Evolutionary conservation across 1,140 invertebrate genomes (phyloP), one percentile per base, ranked within the genome.

Genomic region (Calliopsis andreniformis): DNA sequence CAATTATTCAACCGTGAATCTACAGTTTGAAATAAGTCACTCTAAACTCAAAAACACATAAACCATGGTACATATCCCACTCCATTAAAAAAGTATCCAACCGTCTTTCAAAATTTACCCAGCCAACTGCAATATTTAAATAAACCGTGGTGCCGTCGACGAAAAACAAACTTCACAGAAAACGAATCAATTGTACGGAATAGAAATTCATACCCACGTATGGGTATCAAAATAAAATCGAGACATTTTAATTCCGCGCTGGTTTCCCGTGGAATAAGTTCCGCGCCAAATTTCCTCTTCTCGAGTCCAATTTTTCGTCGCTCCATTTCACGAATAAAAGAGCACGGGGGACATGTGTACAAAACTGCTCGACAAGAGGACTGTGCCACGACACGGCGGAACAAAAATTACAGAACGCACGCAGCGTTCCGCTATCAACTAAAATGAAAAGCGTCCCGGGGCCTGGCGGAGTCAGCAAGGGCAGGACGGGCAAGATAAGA

Each of bases 361-460:
- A 51, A 63, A 71, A 23, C 32, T 28, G 32, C 18, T 5, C 18
- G 45, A 80, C 64, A 76, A 82, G 53, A 70, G 78, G 30, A 3
- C 30, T 28, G n/a, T 20, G 7, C 16, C 25, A n/a, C 53, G n/a
- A 30, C 12, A 16, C 18, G 66, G 30, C 14, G 1, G 58, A 20
- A 39, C 61, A 66, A 66, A 66, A 73, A 73, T 66, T 53, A 55
- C 61, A 35, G 47, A 39, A 51, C n/a, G 32, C 45, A 12, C 30
- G 12, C 30, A 39, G 69, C 45, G 39, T 32, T 28, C 18, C 28
- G 1, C 71, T 66, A 73, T 73, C 71, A 73, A 35, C 49, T 32
- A 23, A 66, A 66, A 73, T 73, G 71, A 73, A 73, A 73, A 43
- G 45, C 70, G 12, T 30, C 39, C 28, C 28, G 20, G 14, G 16